A percentile compares a stretch with the other conserved stretches of the same genome.
These are phyloP conservation scores for Catajapyx aquilonaris DNA, from an alignment of 1,140 invertebrate species.

Conservation along the genomic window DNA sequence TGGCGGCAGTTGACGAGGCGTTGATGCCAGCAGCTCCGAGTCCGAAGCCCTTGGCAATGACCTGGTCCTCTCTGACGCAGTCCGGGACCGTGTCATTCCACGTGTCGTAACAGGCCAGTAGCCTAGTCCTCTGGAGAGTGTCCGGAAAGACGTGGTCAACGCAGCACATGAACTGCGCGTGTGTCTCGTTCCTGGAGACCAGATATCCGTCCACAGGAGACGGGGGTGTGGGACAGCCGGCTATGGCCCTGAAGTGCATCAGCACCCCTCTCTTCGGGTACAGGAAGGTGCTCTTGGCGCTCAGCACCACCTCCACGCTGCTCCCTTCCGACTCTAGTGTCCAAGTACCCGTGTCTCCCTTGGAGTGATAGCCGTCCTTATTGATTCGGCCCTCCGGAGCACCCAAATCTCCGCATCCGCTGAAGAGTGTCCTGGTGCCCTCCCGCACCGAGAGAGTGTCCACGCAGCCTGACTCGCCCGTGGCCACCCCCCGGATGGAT, in stretches of 20 bases:
- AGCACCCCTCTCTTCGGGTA: conserved; percentile 31
- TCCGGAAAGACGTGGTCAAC: conserved; percentile 32
- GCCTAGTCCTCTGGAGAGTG: conserved; percentile 23
- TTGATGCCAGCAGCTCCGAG: conserved; percentile 7
- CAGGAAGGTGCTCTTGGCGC: conserved; percentile 21
- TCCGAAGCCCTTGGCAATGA: too few relatives aligned
- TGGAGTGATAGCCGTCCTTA: too few relatives aligned
- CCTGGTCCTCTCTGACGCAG: conserved; percentile 38
- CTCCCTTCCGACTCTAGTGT: conserved; percentile 21
- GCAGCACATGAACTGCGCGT: conserved; percentile 35
- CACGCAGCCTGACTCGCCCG: conserved; percentile 21
- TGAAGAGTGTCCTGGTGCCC: conserved; percentile 20
- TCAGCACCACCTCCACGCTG: conserved; percentile 22
- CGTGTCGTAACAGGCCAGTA: conserved; percentile 29
- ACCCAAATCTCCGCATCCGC: conserved; percentile 22
- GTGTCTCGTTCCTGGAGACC: conserved; percentile 27
- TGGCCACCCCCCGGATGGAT: conserved; percentile 26
- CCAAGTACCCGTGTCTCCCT: conserved; percentile 18
- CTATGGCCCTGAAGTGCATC: conserved; percentile 30
- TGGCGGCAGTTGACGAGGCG: conserved; percentile 4
- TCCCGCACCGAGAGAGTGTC: conserved; percentile 22
- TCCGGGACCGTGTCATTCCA: conserved; percentile 33
- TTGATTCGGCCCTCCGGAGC: too few relatives aligned
- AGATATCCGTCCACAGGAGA: conserved; percentile 34
- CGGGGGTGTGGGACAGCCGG: conserved; percentile 29